Conservation (phyloP, 2,888 invertebrate genomes). For the Acanthosepion esculentum region DNA sequence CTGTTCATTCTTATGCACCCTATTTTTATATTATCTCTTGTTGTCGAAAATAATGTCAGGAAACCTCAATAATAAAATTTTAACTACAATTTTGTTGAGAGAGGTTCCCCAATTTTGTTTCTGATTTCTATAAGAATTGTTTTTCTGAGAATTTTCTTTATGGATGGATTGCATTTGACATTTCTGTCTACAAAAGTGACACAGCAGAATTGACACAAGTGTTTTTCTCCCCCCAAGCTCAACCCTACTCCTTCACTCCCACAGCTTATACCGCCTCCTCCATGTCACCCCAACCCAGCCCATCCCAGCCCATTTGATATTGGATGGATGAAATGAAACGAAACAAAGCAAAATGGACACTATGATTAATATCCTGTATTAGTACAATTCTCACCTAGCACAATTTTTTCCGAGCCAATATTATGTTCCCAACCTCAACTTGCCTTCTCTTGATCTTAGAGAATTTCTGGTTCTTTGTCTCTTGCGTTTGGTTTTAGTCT, state of each 20-base stretch:
- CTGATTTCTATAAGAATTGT: background rate
- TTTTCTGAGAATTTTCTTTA: background rate
- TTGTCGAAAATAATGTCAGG: too few relatives aligned
- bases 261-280: background rate
- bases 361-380: background rate
- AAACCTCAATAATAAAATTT: too few relatives aligned
- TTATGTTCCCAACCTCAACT: background rate
- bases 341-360: background rate
- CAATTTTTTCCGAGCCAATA: background rate
- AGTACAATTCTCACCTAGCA: slow-evolving; percentile 33
- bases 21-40: too few relatives aligned
- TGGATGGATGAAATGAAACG: background rate
- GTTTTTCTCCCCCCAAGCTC: background rate
- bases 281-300: background rate
- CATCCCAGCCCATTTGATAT: background rate
- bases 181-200: background rate
- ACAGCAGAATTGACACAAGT: background rate
- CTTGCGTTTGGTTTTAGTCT: background rate
- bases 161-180: slow-evolving; percentile 15
- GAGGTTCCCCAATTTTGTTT: too few relatives aligned
- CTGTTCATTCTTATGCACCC: too few relatives aligned
- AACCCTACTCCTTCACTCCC: background rate
- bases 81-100: too few relatives aligned
- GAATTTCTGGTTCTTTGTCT: background rate
- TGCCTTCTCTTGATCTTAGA: background rate